Evolutionary conservation across 2,113 vertebrate species (phyloP).

Genomic region (Cyphomyrus plagiostoma): DNA sequence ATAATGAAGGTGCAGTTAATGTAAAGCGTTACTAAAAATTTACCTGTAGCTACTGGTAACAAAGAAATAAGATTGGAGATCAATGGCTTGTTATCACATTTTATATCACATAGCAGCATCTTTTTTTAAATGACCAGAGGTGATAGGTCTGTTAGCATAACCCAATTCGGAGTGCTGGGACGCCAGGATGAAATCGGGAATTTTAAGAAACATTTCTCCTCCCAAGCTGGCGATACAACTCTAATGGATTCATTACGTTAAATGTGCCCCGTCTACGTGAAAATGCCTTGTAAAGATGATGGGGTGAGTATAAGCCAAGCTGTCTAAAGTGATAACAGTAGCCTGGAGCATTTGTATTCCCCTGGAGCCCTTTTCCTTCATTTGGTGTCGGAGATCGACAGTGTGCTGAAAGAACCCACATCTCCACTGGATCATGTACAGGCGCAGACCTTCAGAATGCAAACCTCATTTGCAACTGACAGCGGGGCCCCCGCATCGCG

Average conservation of each 20-base stretch:
- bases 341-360: conserved; percentile 40
- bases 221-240: background rate
- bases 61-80: background rate
- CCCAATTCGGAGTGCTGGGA: background rate
- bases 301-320: conserved; percentile 9
- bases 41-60: conserved; percentile 28
- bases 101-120: background rate
- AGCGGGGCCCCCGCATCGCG: conserved; percentile 41
- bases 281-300: background rate
- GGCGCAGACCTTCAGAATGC: background rate
- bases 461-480: conserved; percentile 48
- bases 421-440: conserved; percentile 31
- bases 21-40: conserved; percentile 25
- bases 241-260: background rate
- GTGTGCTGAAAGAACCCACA: conserved; percentile 41
- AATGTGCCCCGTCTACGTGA: background rate
- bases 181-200: background rate
- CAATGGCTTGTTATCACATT: background rate
- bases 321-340: conserved; percentile 23
- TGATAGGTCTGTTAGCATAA: background rate
- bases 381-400: conserved; percentile 45
- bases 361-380: conserved; percentile 38
- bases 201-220: background rate
- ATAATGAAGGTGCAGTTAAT: background rate
- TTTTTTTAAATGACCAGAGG: background rate